Evolutionary conservation across 2,113 vertebrate species (phyloP).

Genomic region (Clarias batrachus): DNA sequence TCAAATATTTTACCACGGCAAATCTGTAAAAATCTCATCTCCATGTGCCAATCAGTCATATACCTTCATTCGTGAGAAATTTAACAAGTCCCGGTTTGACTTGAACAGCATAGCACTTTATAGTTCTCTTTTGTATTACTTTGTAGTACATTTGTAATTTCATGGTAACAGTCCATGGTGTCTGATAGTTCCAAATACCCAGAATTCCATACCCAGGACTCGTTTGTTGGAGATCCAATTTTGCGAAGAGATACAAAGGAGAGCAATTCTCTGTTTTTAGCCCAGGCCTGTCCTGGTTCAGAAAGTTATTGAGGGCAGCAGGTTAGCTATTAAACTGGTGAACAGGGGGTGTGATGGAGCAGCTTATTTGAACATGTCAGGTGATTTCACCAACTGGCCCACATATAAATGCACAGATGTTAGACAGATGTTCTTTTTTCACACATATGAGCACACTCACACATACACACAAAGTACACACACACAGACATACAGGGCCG

Average conservation of each 20-base stretch:
- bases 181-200: constrained; percentile 11
- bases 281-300: constrained; percentile 56
- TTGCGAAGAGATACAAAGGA: constrained; percentile 41
- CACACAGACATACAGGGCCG: not conserved
- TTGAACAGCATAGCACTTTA: too few species aligned
- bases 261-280: constrained; percentile 40
- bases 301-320: constrained; percentile 58
- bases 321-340: constrained; percentile 59
- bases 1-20: too few species aligned
- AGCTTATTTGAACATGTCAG: constrained; percentile 48
- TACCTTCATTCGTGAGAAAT: too few species aligned
- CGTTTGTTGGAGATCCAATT: constrained; percentile 21
- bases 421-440: constrained; percentile 11
- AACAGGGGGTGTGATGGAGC: constrained; percentile 50
- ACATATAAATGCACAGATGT: constrained; percentile 19
- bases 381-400: constrained; percentile 15
- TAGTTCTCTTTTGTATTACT: too few species aligned
- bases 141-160: too few species aligned
- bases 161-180: not conserved
- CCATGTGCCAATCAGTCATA: too few species aligned
- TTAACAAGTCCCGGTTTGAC: too few species aligned
- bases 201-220: not conserved
- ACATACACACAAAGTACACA: not conserved
- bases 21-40: too few species aligned
- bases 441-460: not conserved